Evolutionary conservation across 2,113 vertebrate genomes (phyloP).

Genomic region (Cercopithecus mona): DNA sequence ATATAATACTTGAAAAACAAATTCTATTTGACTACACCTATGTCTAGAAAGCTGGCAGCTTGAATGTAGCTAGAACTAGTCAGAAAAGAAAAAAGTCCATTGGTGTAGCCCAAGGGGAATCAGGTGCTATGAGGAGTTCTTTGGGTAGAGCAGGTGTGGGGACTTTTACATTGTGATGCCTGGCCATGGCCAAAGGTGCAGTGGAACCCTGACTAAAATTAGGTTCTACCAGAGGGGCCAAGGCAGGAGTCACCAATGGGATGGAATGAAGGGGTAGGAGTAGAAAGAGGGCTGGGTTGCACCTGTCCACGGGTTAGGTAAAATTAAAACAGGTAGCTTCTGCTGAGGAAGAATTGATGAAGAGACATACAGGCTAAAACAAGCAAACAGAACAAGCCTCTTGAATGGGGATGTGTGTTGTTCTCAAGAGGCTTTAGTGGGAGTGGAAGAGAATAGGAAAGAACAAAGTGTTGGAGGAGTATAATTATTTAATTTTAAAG

Average conservation of each 20-base stretch:
- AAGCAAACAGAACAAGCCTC: neutral
- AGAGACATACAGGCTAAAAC: neutral
- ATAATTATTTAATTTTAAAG: neutral
- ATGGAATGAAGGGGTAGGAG: neutral
- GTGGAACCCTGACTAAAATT: neutral
- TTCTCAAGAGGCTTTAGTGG: neutral
- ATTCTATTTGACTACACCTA: neutral
- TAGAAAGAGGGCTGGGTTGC: neutral
- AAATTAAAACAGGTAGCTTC: neutral
- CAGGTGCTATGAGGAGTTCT: neutral
- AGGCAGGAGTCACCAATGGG: neutral
- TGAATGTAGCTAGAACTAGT: neutral
- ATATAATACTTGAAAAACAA: neutral
- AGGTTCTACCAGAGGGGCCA: neutral
- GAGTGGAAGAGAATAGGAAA: neutral
- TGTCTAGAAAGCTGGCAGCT: neutral
- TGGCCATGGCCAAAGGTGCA: neutral
- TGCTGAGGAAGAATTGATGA: neutral
- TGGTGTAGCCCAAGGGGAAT: neutral
- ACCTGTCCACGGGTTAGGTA: neutral
- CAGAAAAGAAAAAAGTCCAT: neutral
- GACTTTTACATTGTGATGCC: neutral
- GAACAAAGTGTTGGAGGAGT: neutral
- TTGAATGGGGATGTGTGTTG: neutral
- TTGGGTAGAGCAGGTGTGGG: neutral